Percentiles rank a stretch among this genome's conserved stretches.
Conservation (phyloP, 2,888 invertebrate genomes). For the Cataglyphis livida region DNA sequence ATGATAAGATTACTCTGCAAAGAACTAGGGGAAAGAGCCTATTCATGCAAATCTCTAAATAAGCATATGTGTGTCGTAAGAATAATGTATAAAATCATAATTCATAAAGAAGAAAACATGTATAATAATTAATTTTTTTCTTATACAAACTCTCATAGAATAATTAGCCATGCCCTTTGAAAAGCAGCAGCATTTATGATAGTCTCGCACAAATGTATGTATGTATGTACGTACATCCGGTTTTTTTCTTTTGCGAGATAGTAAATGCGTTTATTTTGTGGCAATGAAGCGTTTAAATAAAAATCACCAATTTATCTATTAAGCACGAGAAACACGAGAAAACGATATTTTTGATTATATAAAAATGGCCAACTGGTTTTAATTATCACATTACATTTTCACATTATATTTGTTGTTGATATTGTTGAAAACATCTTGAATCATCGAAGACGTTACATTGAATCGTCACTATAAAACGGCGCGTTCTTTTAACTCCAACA, state of each 20-base stretch:
- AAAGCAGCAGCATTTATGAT: constrained; percentile 27
- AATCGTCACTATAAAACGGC: background rate
- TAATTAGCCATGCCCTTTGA: background rate
- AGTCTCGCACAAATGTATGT: constrained; percentile 34
- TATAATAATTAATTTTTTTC: background rate
- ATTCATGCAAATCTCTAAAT: background rate
- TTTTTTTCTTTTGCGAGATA: constrained; percentile 57
- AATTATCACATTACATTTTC: background rate
- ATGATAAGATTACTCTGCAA: background rate
- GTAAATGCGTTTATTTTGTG: constrained; percentile 5
- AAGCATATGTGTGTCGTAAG: background rate
- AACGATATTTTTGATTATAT: constrained; percentile 1
- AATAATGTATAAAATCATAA: background rate
- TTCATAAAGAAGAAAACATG: background rate
- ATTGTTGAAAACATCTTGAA: background rate
- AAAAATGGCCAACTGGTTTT: background rate
- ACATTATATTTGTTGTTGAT: background rate
- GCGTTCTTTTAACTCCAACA: background rate
- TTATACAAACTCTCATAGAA: background rate
- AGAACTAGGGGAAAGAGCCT: background rate
- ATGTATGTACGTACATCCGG: constrained; percentile 45
- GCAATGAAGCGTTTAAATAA: constrained; percentile 25
- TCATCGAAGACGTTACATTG: background rate
- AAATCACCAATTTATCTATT: background rate
- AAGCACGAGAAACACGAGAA: background rate